Base-by-base conservation (phyloP, 2,888 invertebrate genomes). In the Drosophila setosimentum region DNA sequence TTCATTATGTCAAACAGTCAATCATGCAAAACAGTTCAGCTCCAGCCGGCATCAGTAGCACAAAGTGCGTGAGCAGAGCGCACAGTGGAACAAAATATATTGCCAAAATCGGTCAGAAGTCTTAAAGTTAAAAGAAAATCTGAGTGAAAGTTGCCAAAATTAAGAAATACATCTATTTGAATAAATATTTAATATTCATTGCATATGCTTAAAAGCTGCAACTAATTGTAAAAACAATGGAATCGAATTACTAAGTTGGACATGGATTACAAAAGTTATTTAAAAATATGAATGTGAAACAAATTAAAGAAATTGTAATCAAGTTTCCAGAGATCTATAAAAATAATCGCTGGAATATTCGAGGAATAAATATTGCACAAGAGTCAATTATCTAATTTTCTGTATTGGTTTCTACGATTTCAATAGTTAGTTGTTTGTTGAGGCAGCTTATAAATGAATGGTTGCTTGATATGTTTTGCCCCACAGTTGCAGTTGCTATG, bases 1-100 rank as follows among this genome's bases (percentile, higher is more conserved):
- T 86, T 86, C 87, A 86, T 86, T 86, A 87, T 86, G 85, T 87
- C 85, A 86, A 86, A 86, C 87, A 87, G 85, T 86, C 85, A 86
- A 86, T 86, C 85, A 87, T 86, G 87, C 87, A 86, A 87, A 85
- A 82, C 83, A 85, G 87, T 80, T 82, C 76, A 68, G 80, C 71
- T 68, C 55, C 55, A 29, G 33, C 67, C 82, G 62, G 69, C 74
- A 50, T 68, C 79, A 76, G 69, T 77, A 69, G 62, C 55, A 53
- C 69, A 68, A 66, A 83, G 58, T 70, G 66, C 62, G 80, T 76
- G 65, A 45, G 55, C 32, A 55, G n/a, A n/a, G 57, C 4, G 74
- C 32, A 85, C 86, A 53, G 76, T 84, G 83, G 78, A 2, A 27
- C 63, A 29, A 70, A 30, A 16, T 18, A 18, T 21, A 2, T 24